Evolutionary conservation across 1,140 invertebrate genomes (phyloP), one percentile per base, ranked within the genome.

Genomic region (Hylaeus volcanicus): DNA sequence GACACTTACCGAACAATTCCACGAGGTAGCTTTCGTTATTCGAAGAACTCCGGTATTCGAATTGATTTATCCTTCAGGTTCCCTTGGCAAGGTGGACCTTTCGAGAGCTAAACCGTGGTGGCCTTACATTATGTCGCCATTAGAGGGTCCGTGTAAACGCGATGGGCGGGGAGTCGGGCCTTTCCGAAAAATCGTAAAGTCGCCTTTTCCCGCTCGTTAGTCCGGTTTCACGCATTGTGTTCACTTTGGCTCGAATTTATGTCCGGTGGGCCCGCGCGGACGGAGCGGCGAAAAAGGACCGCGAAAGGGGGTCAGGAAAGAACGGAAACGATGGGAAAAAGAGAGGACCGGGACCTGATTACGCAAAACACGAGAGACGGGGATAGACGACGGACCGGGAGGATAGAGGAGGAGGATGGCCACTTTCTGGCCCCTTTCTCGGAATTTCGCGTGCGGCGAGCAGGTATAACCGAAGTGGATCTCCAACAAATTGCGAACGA

Each of bases 401-500:
- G n/a, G 61, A 43, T 26, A 70, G 64, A 68, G 79, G 72, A 55
- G 11, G 74, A 68, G 68, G 53, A 74, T 69, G 60, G 81, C 76
- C 76, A 80, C 81, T 87, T 89, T 88, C 60, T 53, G 85, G 82
- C 76, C 87, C 82, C 85, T 90, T 90, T 90, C 88, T 79, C 58
- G 83, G 85, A 90, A 90, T 86, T 88, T 86, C 79, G 78, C 77
- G 75, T 86, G 81, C 79, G 74, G 79, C 70, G 64, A 77, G 66
- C 80, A 82, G 83, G 69, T 86, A 84, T 71, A 70, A 60, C 71
- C 66, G 83, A 68, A 61, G 74, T 69, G 83, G 81, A 41, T 48
- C 81, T 70, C 66, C 71, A 86, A 88, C 88, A 89, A 91, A 91
- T 91, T 90, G 88, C 86, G 79, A 85, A 70, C 74, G 71, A 70